phyloP scores from a whole-genome alignment of 1,140 invertebrate species.

The Periplaneta americana region DNA sequence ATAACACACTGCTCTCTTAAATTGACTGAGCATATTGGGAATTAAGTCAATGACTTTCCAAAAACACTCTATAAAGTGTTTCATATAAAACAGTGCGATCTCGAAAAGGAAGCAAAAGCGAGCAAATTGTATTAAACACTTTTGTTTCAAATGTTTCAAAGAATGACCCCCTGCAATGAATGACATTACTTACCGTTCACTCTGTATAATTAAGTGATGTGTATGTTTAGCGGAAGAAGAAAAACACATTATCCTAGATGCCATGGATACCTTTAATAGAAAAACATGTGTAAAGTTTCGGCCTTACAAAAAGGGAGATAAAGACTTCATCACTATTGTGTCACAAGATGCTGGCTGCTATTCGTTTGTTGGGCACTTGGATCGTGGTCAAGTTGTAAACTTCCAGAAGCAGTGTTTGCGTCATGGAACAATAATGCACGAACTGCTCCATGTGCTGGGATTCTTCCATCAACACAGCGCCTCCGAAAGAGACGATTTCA shows the following conservation, averaged over 20 bases:
- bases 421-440: constrained; percentile 55
- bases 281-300: constrained; percentile 24
- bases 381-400: constrained; percentile 29
- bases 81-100: too few species aligned
- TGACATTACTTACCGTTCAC: too few species aligned
- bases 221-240: too few species aligned
- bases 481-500: constrained; percentile 60
- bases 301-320: background rate
- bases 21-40: too few species aligned
- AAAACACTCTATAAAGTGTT: too few species aligned
- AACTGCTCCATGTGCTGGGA: constrained; percentile 61
- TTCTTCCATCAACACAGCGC: constrained; percentile 69
- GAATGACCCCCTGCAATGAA: too few species aligned
- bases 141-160: too few species aligned
- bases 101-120: too few species aligned
- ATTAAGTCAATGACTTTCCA: too few species aligned
- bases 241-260: background rate
- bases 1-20: too few species aligned
- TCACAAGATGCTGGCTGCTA: constrained; percentile 11
- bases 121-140: too few species aligned
- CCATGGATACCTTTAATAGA: constrained; percentile 23
- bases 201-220: too few species aligned
- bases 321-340: background rate
- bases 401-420: constrained; percentile 39
- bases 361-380: constrained; percentile 21